Conservation (phyloP, 2,797 vertebrate genomes). For the Coregonus sp. region DNA sequence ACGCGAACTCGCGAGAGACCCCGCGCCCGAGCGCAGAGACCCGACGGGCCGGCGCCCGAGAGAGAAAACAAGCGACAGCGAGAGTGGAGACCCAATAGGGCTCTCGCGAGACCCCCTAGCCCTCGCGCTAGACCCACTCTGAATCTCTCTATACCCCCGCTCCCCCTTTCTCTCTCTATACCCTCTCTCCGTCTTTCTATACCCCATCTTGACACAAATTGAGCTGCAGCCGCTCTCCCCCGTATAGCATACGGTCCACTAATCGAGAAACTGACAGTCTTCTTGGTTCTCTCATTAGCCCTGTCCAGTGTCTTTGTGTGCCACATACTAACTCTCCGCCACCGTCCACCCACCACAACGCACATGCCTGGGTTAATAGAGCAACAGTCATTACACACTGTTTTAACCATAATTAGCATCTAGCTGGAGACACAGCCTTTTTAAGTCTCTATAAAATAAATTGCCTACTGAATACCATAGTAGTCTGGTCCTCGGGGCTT, state of each 20-base stretch:
- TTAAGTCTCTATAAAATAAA: conserved; percentile 37
- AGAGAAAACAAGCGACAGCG: too few species aligned
- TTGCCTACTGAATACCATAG: background rate
- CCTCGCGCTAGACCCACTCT: too few species aligned
- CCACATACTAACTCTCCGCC: background rate
- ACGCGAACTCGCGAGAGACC: too few species aligned
- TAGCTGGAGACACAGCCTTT: conserved; percentile 18
- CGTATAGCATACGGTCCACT: background rate
- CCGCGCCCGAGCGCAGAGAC: too few species aligned
- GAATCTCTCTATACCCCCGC: too few species aligned
- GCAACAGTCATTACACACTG: background rate
- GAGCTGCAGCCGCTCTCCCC: background rate
- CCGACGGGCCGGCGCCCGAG: too few species aligned
- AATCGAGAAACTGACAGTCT: background rate
- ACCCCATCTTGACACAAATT: background rate
- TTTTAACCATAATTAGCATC: background rate
- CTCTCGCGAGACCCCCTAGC: too few species aligned
- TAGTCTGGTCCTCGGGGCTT: background rate
- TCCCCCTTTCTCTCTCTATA: too few species aligned
- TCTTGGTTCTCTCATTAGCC: background rate
- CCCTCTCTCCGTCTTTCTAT: too few species aligned
- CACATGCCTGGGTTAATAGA: background rate
- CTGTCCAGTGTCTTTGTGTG: background rate
- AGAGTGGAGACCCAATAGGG: too few species aligned
- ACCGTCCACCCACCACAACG: background rate